These are phyloP conservation scores for Leptinotarsa lineolata DNA, from an alignment of 1,140 invertebrate genomes.

Conservation along the genomic window DNA sequence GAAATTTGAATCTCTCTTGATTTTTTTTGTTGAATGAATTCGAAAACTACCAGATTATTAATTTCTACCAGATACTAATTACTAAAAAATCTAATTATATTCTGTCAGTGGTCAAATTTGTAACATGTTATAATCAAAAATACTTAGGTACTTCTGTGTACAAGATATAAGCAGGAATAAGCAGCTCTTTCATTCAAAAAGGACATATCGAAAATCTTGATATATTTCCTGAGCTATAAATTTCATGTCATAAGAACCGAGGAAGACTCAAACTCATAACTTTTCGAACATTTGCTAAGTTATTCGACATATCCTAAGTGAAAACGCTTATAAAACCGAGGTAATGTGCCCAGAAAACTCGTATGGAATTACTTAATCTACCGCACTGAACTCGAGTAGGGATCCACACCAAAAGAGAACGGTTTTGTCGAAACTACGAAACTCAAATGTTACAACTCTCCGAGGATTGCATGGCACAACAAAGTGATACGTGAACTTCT, in stretches of 20 bases:
- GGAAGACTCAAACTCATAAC: neutral
- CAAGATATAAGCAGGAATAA: too few species aligned
- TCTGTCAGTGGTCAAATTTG: too few species aligned
- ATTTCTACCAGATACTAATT: too few species aligned
- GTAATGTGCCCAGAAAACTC: neutral
- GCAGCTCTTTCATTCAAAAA: too few species aligned
- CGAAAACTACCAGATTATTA: too few species aligned
- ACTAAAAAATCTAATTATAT: too few species aligned
- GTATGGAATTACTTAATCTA: neutral
- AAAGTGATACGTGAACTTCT: slow-evolving; percentile 4
- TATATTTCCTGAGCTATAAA: neutral
- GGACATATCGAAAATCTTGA: neutral
- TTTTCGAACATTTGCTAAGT: neutral
- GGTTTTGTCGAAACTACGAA: slow-evolving; percentile 1
- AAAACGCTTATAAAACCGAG: slow-evolving; percentile 2
- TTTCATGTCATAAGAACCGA: neutral
- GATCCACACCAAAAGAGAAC: neutral
- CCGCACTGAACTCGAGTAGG: neutral
- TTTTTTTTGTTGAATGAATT: too few species aligned
- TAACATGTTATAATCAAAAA: too few species aligned
- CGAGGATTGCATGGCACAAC: neutral
- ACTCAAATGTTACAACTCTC: slow-evolving; percentile 5
- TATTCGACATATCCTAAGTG: neutral
- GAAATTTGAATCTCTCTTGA: too few species aligned
- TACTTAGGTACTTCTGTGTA: too few species aligned